Base-by-base conservation (phyloP, 2,113 vertebrate genomes). In the Cyphomyrus discorhynchus region DNA sequence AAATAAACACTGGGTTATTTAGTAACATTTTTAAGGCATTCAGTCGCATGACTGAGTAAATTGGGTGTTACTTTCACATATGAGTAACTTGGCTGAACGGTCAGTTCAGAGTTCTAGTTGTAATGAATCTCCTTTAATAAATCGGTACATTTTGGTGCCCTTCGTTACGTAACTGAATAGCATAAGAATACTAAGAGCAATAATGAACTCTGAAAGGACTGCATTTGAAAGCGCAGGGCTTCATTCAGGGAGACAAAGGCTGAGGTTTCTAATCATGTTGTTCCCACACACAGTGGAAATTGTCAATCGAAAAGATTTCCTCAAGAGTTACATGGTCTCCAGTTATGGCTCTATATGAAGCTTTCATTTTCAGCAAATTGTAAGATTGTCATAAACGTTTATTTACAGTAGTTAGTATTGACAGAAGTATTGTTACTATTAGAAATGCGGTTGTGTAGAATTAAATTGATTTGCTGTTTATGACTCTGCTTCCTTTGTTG, bases 51-150 rank as follows among this genome's bases (percentile, higher is more conserved):
- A 58, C 53, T 58, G 21, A 58, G 5, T 58, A 58, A 24, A 58
- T 58, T 58, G 6, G 21, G 19, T 58, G 21, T 58, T 58, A 58
- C 21, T 83, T 46, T 83, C 80, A 21, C 10, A 21, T 46, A 42
- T 45, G 80, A 15, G 17, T 21, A 21, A 42, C 45, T 83, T 39
- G 42, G 6, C 15, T 19, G 35, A 83, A 83, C 2, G 21, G 35
- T 21, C 39, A 42, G 80, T 19, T 46, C 15, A 42, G 31, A 56
- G 53, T 19, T 70, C 50, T 56, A 52, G 35, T 52, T 31, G 13
- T 27, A 84, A 47, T 82, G 2, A 31, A 90, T 89, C 56, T 17
- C 13, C 56, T 56, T 90, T 91, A 92, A 90, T 92, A 84, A 90
- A 92, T 89, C 24, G 56, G 47, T 89, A 62, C 74, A 87, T 90